A percentile compares a stretch with the other conserved stretches of the same genome.
phyloP scores from a whole-genome alignment of 2,113 vertebrate genomes.

The Romanogobio albipinnatus region DNA sequence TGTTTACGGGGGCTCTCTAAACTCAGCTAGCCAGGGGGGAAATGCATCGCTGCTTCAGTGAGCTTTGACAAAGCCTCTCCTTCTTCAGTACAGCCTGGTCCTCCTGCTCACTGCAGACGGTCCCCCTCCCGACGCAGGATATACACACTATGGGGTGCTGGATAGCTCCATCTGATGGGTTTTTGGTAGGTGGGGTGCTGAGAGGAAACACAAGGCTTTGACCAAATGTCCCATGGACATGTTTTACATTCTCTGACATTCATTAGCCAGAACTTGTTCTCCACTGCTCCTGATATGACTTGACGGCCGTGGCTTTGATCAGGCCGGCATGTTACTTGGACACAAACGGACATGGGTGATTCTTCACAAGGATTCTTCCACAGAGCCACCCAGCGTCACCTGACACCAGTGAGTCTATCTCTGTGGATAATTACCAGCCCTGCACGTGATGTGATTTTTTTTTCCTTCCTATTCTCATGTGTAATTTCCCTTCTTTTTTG shows the following conservation, averaged over 20 bases:
- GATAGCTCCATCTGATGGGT: conserved; percentile 6
- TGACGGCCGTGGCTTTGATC: conserved; percentile 48
- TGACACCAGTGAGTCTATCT: conserved; percentile 27
- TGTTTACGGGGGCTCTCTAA: conserved; percentile 57
- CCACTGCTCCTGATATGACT: conserved; percentile 12
- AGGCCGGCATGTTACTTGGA: conserved; percentile 27
- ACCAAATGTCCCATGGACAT: conserved; percentile 21
- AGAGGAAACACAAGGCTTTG: background rate
- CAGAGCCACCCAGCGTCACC: conserved; percentile 16
- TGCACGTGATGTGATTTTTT: conserved; percentile 4
- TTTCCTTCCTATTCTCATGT: conserved; percentile 30
- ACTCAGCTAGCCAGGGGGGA: conserved; percentile 46
- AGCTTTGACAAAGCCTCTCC: conserved; percentile 52
- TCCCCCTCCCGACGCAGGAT: conserved; percentile 21
- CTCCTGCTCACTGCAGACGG: conserved; percentile 32
- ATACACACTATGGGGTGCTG: conserved; percentile 28
- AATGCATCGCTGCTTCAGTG: conserved; percentile 50
- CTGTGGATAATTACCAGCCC: conserved; percentile 42
- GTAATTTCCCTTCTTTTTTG: conserved; percentile 44
- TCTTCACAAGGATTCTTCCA: conserved; percentile 41
- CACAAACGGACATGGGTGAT: conserved; percentile 18
- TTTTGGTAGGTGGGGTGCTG: conserved; percentile 7
- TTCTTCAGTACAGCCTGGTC: conserved; percentile 30
- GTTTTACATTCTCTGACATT: conserved; percentile 42
- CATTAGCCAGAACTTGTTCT: conserved; percentile 5